A percentile compares a stretch with the other conserved stretches of the same genome.
These are phyloP conservation scores for Furcula furcula DNA, from an alignment of 2,888 invertebrate species.

Conservation along the genomic window DNA sequence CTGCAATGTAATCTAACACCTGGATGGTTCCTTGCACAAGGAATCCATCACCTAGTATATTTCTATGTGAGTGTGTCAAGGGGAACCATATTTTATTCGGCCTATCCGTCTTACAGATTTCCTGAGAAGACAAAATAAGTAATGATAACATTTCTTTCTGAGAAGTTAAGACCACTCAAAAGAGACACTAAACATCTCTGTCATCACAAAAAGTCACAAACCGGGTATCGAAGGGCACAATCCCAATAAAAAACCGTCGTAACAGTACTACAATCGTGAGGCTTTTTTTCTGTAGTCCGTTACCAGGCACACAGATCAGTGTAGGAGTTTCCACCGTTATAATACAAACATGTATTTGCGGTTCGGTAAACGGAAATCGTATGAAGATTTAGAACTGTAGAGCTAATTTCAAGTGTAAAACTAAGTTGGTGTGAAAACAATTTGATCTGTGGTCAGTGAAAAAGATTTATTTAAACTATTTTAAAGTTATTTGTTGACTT, in stretches of 20 bases:
- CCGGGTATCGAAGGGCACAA: conserved; percentile 12
- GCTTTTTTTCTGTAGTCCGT: conserved; percentile 46
- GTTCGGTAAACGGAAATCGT: conserved; percentile 7
- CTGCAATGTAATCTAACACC: no score
- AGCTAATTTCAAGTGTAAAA: conserved; percentile 1
- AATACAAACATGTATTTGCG: conserved; percentile 13
- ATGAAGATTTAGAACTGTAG: not conserved
- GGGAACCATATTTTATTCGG: no score
- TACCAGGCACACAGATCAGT: conserved; percentile 59
- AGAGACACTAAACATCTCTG: no score
- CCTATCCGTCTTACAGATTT: no score
- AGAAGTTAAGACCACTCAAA: no score
- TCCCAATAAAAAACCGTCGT: conserved; percentile 23
- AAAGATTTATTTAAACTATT: no score
- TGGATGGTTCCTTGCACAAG: no score
- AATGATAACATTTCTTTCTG: no score
- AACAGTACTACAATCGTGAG: conserved; percentile 33
- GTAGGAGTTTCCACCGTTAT: conserved; percentile 61
- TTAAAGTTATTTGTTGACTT: no score
- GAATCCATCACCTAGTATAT: no score
- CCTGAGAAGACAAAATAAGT: no score
- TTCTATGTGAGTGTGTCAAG: no score
- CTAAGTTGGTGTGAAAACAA: conserved; percentile 7
- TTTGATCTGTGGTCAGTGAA: conserved; percentile 12
- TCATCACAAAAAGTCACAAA: not conserved